Evolutionary conservation across 2,113 vertebrate species (phyloP).

Genomic region (Poecilia latipinna): DNA sequence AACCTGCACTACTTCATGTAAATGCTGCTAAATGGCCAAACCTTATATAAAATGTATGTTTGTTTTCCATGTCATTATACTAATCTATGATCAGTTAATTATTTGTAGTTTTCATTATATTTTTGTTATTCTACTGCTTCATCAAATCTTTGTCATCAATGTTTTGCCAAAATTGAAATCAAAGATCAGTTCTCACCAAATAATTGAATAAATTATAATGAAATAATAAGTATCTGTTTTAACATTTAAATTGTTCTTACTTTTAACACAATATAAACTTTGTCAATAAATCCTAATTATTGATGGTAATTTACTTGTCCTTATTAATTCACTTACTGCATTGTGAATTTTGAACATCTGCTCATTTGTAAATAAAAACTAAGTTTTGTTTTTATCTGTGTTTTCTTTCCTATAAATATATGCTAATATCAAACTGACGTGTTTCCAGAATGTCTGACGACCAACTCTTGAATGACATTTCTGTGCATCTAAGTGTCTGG

Average conservation of each 20-base stretch:
- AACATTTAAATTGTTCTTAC: neutral
- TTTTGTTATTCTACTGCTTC: neutral
- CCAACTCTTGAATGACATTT: slow-evolving; percentile 67
- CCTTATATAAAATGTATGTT: neutral
- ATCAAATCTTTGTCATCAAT: neutral
- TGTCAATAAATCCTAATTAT: neutral
- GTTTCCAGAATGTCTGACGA: slow-evolving; percentile 62
- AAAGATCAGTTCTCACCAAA: neutral
- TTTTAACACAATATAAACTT: neutral
- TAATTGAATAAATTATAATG: neutral
- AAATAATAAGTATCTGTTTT: neutral
- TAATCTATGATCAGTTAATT: neutral
- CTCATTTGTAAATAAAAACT: neutral
- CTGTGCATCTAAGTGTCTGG: slow-evolving; percentile 41
- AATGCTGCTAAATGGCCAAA: neutral
- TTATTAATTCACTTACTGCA: neutral
- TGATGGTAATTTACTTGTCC: neutral
- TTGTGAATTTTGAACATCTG: neutral
- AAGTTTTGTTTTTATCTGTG: neutral
- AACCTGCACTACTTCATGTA: neutral
- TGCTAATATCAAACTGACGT: slow-evolving; percentile 59
- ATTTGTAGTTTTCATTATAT: neutral
- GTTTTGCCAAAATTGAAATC: neutral
- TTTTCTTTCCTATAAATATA: slow-evolving; percentile 33
- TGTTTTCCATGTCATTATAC: neutral